Evolutionary conservation across 2,113 vertebrate species (phyloP), one percentile per base, ranked within the genome.

Genomic region (Uria lomvia): DNA sequence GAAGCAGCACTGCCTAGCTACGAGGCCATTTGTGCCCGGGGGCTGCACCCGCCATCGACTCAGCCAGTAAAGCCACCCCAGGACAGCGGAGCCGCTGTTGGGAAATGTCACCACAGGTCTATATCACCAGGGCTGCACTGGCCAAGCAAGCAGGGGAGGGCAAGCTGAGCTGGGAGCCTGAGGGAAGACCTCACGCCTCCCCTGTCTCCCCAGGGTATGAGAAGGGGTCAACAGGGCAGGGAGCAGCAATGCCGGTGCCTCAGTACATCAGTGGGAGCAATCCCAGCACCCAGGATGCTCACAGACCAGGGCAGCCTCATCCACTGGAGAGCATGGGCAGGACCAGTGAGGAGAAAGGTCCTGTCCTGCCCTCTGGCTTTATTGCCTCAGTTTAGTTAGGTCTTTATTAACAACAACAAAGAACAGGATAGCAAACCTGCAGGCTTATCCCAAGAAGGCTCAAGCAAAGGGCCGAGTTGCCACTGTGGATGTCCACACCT

Each of bases 191-290:
- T 16, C 3, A 1, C 2, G 0, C 29, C 34, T 34, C 49, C 22
- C 22, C 22, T 23, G 43, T 30, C 24, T 16, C 72, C 11, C 2
- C 0, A 10, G 50, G 34, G 12, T 30, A 16, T 4, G 5, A 22
- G 38, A 18, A 53, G 34, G 38, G 53, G 38, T 29, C 79, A 38
- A 38, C 19, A 1, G 2, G 68, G 38, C 77, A 53, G 40, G 34
- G 53, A 74, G 18, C 32, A 4, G 59, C 50, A 26, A 18, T 1
- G 0, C 49, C 1, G 3, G 56, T 34, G 30, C 43, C 43, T 36
- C 76, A 15, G 36, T 4, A 1, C 4, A 0, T n/a, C 7, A 1
- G 38, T 1, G 1, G 77, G 34, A 68, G 86, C 21, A 26, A 36
- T 26, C 26, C 29, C 59, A 58, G 68, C 32, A 17, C 11, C 26